Evolutionary conservation across 2,113 vertebrate species (phyloP), one percentile per base, ranked within the genome.

Genomic region (Tapirus terrestris): DNA sequence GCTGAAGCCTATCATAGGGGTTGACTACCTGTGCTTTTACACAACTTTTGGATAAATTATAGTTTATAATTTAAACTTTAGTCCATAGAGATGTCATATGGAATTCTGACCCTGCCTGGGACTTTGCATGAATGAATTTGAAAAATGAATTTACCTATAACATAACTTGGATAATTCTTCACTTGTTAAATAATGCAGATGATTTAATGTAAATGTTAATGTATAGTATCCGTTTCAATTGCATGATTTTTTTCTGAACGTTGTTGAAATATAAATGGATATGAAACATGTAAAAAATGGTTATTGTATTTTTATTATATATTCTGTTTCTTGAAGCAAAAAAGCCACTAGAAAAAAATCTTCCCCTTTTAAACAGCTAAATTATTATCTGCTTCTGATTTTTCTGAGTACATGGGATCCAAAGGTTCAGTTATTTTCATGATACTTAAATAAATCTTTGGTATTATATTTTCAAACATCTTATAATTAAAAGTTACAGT

Each of bases 31-130:
- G 73, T 81, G 75, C 33, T 61, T 89, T 72, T 72, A 85, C 65
- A 81, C 39, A 87, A 36, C 56, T 29, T 94, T 60, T 70, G 63
- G 23, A 45, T 82, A 68, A 93, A 48, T 60, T 3, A 36, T 58
- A 93, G n/a, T 58, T 88, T 72, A n/a, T 60, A 80, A 31, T 61
- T 61, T 80, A 72, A 94, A 61, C 33, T 88, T 94, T 61, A 88
- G 39, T 17, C 53, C 39, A 70, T 51, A 61, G 43, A 61, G 56
- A 51, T 51, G 53, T 70, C 43, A 3, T 79, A 70, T 33, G 53
- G 85, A 88, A 72, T 88, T 60, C 65, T 80, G 33, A 88, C 31
- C 39, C 33, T 93, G 11, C 36, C 17, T 88, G 33, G 25, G 43
- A 88, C 56, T 94, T 81, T 72, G 53, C 25, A 51, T 76, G 85